A percentile compares a stretch with the other conserved stretches of the same genome.
These are phyloP conservation scores for Gallinago nigripennis DNA, from an alignment of 2,797 vertebrate genomes.

Conservation along the genomic window DNA sequence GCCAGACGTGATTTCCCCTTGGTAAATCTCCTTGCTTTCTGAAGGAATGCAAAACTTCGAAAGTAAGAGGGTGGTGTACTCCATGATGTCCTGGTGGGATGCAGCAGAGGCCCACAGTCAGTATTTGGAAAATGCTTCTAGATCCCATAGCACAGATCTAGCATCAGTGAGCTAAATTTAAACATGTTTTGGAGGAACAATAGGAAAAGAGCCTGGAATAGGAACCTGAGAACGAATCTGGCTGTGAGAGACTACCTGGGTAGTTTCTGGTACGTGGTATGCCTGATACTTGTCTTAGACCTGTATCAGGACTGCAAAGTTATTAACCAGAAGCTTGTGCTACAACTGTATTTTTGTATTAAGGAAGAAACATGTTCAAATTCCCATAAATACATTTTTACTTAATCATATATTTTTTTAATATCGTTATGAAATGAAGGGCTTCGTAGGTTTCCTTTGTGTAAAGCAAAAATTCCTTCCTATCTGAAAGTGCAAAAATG, in stretches of 20 bases:
- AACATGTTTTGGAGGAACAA: not conserved
- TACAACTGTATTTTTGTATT: not conserved
- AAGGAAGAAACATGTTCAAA: not conserved
- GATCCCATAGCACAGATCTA: not conserved
- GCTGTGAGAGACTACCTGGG: accelerated
- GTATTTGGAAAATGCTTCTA: not conserved
- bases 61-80: not conserved
- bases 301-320: not conserved
- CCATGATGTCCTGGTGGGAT: accelerated
- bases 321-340: not conserved
- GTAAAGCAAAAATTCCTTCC: slow-evolving; percentile 6
- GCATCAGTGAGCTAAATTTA: not conserved
- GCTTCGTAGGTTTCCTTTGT: slow-evolving; percentile 31
- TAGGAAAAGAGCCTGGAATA: not conserved
- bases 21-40: not conserved
- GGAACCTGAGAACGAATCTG: not conserved
- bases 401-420: not conserved
- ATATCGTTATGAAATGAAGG: not conserved
- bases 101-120: not conserved
- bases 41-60: not conserved
- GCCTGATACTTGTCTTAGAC: not conserved
- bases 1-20: not conserved
- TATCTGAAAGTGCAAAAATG: not conserved
- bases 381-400: not conserved
- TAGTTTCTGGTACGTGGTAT: not conserved